Base-by-base conservation (phyloP, 2,797 vertebrate species). In the Triplophysa yarkandensis region DNA sequence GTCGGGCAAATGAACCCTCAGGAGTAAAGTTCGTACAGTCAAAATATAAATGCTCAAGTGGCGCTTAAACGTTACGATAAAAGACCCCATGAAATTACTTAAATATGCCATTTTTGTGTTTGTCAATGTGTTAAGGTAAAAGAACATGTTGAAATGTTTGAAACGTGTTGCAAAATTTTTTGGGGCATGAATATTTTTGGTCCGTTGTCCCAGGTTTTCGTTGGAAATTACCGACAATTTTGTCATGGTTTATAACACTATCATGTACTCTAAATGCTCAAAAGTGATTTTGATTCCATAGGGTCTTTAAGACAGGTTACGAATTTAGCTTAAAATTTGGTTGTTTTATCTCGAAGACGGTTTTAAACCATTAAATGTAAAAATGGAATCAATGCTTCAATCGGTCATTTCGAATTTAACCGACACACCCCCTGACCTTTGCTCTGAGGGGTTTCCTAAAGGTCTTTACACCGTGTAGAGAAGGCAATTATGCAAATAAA, bases 401-500 rank as follows among this genome's bases (percentile, higher is more conserved):
- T 11, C 34, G 3, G 9, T 0, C 34, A 11, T 36, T 36, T 34
- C 36, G 3, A 41, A 11, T 41, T 3, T 41, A 14, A 41, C 9
- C 14, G 3, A 43, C 2, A 17, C 14, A 43, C 4, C 14, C 41
- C 41, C 41, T 4, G 17, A 23, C 10, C 95, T 97, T 95, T 94
- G 94, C 93, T 93, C 91, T 93, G 93, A 96, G 94, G 94, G 94
- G 89, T 89, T 92, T 88, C 85, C 91, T 91, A 89, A 93, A 91
- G 88, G 89, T 90, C 92, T 92, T 93, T 93, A 93, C 85, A n/a
- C n/a, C n/a, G n/a, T n/a, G 85, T 94, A 98, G 97, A 99, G 96
- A 95, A 98, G 98, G 97, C 98, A 99, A 99, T 97, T 99, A 99
- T 98, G 98, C 95, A 98, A 89, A 93, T 86, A 86, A 83, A 86